Percentiles rank a stretch among this genome's conserved stretches.
Evolutionary conservation across 2,888 invertebrate genomes (phyloP).

Genomic region (Dermolepida albohirtum): DNA sequence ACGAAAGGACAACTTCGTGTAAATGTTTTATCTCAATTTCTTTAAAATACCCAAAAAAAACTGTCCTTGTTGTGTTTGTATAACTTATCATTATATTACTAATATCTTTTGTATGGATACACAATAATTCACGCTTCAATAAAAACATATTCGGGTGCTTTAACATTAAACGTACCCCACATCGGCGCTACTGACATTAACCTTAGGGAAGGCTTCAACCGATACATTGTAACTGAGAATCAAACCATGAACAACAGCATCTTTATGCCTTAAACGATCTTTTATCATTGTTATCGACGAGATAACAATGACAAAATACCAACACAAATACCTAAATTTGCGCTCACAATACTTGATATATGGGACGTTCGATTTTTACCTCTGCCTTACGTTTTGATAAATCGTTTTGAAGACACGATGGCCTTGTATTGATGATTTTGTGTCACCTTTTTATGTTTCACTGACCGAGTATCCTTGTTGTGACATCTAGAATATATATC

Average conservation of each 20-base stretch:
- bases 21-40: too few relatives aligned
- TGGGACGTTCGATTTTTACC: slow-evolving; percentile 45
- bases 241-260: slow-evolving; percentile 10
- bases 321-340: slow-evolving; percentile 56
- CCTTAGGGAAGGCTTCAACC: neutral
- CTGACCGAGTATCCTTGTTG: slow-evolving; percentile 13
- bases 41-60: too few relatives aligned
- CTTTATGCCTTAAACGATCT: slow-evolving; percentile 18
- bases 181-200: slow-evolving; percentile 6
- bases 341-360: slow-evolving; percentile 56
- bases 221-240: neutral
- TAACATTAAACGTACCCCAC: neutral
- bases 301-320: slow-evolving; percentile 57
- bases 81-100: too few relatives aligned
- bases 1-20: too few relatives aligned
- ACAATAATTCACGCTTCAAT: neutral
- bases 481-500: slow-evolving; percentile 4
- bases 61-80: too few relatives aligned
- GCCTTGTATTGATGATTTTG: slow-evolving; percentile 3
- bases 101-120: too few relatives aligned
- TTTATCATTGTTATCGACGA: slow-evolving; percentile 22
- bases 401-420: slow-evolving; percentile 11
- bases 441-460: neutral
- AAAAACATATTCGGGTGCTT: neutral
- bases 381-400: slow-evolving; percentile 13